Conservation (phyloP, 2,797 vertebrate species). For the Pseudochromis fuscus region DNA sequence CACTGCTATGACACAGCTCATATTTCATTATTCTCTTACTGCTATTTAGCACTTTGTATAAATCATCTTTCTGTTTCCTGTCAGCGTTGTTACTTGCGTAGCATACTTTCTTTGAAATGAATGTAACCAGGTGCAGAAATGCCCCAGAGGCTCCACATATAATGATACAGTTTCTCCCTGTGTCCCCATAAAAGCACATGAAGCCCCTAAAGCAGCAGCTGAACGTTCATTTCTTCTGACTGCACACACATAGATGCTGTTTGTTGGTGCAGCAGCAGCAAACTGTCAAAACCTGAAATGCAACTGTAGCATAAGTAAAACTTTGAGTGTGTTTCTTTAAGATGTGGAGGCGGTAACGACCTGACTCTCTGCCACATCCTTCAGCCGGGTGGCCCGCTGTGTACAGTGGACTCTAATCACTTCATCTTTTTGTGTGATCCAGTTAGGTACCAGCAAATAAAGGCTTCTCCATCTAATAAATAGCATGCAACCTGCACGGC, state of each 20-base stretch:
- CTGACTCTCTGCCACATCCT: constrained; percentile 9
- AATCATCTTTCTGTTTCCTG: constrained; percentile 29
- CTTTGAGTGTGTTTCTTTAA: constrained; percentile 4
- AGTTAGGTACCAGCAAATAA: constrained; percentile 61
- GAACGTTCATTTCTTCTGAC: constrained; percentile 24
- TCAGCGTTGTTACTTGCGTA: constrained; percentile 19
- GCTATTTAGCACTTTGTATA: constrained; percentile 20
- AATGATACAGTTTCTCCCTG: constrained; percentile 54
- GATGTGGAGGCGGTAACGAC: neutral
- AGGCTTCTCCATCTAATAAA: constrained; percentile 59
- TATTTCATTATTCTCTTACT: constrained; percentile 8
- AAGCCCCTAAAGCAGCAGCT: constrained; percentile 29
- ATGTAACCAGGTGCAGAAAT: constrained; percentile 51
- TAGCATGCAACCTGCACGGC: constrained; percentile 43
- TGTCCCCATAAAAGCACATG: constrained; percentile 43
- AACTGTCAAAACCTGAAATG: neutral
- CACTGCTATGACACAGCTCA: neutral
- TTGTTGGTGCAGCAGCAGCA: constrained; percentile 9
- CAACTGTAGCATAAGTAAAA: neutral
- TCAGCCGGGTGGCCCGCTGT: constrained; percentile 20
- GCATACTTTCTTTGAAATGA: constrained; percentile 48
- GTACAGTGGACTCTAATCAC: constrained; percentile 60
- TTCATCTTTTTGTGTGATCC: constrained; percentile 64
- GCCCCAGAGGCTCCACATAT: constrained; percentile 33
- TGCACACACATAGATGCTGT: neutral